These are phyloP conservation scores for Drosophila nigromelanica DNA, from an alignment of 1,140 invertebrate genomes.

Conservation along the genomic window DNA sequence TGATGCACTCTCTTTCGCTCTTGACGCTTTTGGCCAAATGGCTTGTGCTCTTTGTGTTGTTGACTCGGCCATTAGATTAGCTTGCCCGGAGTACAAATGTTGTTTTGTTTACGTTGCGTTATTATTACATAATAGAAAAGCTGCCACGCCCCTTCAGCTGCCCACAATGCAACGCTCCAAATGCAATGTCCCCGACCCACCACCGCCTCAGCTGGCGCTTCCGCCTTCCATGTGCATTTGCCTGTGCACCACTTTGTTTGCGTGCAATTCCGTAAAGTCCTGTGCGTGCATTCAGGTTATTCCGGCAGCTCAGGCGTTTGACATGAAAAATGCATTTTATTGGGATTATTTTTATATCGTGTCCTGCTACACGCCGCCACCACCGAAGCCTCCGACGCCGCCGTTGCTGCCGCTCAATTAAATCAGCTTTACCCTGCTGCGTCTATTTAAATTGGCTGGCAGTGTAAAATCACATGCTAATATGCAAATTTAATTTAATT, in stretches of 20 bases:
- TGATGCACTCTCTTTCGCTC: conserved; percentile 37
- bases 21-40: conserved; percentile 36
- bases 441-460: conserved; percentile 28
- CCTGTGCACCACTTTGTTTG: conserved; percentile 67
- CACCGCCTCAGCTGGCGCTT: not conserved
- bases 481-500: conserved; percentile 78
- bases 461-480: conserved; percentile 50
- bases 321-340: conserved; percentile 83
- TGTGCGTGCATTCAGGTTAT: conserved; percentile 81
- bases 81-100: conserved; percentile 38
- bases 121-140: conserved; percentile 67
- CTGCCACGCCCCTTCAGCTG: conserved; percentile 1
- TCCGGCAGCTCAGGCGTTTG: conserved; percentile 79
- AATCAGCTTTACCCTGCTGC: conserved; percentile 36
- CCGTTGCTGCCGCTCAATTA: conserved; percentile 44
- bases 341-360: conserved; percentile 82
- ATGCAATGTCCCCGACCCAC: not conserved
- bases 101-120: conserved; percentile 41
- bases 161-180: not conserved
- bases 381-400: conserved; percentile 3
- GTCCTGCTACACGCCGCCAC: not conserved
- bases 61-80: conserved; percentile 70
- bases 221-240: conserved; percentile 27
- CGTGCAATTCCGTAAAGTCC: conserved; percentile 78
- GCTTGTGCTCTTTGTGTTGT: conserved; percentile 30